Base-by-base conservation (phyloP, 1,140 invertebrate species). In the Achatina immaculata region DNA sequence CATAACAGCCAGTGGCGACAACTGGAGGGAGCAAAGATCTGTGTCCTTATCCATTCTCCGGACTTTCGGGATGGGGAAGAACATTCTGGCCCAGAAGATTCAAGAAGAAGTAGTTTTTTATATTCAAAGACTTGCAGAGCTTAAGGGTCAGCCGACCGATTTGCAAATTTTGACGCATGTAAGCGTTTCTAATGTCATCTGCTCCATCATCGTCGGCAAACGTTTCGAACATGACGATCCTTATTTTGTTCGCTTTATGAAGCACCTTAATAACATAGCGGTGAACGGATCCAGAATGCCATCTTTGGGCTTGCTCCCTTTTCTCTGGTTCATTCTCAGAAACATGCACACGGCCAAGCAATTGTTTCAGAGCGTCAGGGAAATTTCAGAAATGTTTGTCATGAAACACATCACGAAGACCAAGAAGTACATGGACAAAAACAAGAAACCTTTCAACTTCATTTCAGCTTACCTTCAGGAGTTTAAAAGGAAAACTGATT, bases 11-110 rank as follows among this genome's bases (percentile, higher is more conserved):
- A 1, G 42, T 0, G 72, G 36, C 9, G 72, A 31, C 42, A 74
- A 74, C 72, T 74, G 72, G 72, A 74, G 36, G 36, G 72, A 74
- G 34, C 72, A 74, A 36, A 48, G 72, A 31, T 38, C 72, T 4
- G 31, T 24, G 1, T 45, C 48, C 16, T 36, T 74, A 11, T 34
- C 72, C 9, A 74, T 74, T 28, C 72, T 74, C 14, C 40, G 72
- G 1, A 24, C 36, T 21, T 74, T 74, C 51, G 72, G 72, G 6
- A 74, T 74, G 72, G 72, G 72, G 24, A 74, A 74, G 45, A 55
- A 74, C n/a, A 74, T 74, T 2, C 24, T 74, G 72, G 48, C 72
- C 3, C 31, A 74, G 1, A 74, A 28, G 51, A 74, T 55, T 45
- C 31, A 45, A 43, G 43, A 51, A 43, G 72, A 74, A 21, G 45